Evolutionary conservation across 2,888 invertebrate species (phyloP).

Genomic region (Stratiomys singularior): DNA sequence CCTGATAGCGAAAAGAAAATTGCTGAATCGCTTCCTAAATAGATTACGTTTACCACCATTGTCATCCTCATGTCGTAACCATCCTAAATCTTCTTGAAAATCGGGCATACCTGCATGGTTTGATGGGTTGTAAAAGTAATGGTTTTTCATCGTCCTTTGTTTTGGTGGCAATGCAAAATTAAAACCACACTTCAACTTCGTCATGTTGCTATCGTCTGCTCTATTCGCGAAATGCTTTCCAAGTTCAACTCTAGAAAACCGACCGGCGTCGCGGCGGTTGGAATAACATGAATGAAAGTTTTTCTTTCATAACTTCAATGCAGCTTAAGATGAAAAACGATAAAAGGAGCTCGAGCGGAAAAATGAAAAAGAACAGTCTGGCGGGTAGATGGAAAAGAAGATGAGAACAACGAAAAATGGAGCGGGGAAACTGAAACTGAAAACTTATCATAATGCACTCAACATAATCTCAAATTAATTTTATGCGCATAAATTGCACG

Average conservation of each 20-base stretch:
- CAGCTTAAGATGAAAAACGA: constrained; percentile 8
- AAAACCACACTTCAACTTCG: not conserved
- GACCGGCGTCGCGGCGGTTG: not conserved
- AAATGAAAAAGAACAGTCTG: not conserved
- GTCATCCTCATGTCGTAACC: not conserved
- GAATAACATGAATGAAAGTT: constrained; percentile 6
- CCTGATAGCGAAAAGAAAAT: not conserved
- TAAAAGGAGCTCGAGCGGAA: constrained; percentile 16
- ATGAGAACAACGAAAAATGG: not conserved
- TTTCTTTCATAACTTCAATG: not conserved
- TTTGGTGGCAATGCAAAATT: constrained; percentile 9
- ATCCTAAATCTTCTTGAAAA: not conserved
- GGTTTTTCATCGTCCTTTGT: not conserved
- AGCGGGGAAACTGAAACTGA: constrained; percentile 12
- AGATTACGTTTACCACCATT: not conserved
- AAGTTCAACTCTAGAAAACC: not conserved
- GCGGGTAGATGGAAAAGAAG: not conserved
- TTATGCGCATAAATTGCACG: constrained; percentile 29
- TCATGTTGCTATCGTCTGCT: not conserved
- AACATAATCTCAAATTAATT: constrained; percentile 31
- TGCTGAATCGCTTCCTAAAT: not conserved
- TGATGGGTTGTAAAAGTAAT: not conserved
- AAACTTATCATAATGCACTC: constrained; percentile 36
- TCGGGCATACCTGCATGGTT: not conserved
- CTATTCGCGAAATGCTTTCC: not conserved